Evolutionary conservation across 2,888 invertebrate genomes (phyloP).

Genomic region (Thera obeliscata): DNA sequence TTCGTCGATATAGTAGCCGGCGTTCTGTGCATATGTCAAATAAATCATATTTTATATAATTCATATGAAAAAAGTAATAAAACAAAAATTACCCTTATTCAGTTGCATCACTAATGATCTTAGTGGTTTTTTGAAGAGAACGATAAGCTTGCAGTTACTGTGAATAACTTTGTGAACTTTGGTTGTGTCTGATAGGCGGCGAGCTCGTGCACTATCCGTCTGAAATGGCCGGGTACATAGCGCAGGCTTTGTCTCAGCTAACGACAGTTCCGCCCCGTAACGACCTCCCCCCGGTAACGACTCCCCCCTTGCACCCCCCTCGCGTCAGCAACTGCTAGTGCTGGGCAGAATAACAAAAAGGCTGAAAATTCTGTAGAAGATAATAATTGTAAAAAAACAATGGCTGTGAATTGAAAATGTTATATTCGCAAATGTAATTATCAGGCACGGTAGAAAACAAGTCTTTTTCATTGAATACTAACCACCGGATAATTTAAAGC

Average conservation of each 20-base stretch:
- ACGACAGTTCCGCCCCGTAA: slow-evolving; percentile 78
- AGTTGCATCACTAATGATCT: neutral
- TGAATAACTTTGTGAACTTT: neutral
- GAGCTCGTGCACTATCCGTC: slow-evolving; percentile 47
- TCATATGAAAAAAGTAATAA: too few species aligned
- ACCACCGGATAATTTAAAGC: too few species aligned
- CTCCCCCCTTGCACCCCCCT: slow-evolving; percentile 35
- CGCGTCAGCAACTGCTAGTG: slow-evolving; percentile 36
- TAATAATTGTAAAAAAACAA: too few species aligned
- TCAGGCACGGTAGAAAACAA: too few species aligned
- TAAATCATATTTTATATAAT: too few species aligned
- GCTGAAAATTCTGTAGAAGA: neutral
- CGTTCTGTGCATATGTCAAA: too few species aligned
- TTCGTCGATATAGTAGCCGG: too few species aligned
- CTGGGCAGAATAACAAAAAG: neutral
- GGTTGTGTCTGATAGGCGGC: neutral
- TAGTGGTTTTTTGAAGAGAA: neutral
- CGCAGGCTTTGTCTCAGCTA: slow-evolving; percentile 73
- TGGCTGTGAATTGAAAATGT: too few species aligned
- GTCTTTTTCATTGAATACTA: too few species aligned
- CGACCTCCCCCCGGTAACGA: slow-evolving; percentile 73
- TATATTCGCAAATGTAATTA: too few species aligned
- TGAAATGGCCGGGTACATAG: slow-evolving; percentile 73
- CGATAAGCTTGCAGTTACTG: neutral
- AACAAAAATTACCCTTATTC: too few species aligned